Conservation (phyloP, 2,113 vertebrate genomes). For the Pseudorasbora parva region DNA sequence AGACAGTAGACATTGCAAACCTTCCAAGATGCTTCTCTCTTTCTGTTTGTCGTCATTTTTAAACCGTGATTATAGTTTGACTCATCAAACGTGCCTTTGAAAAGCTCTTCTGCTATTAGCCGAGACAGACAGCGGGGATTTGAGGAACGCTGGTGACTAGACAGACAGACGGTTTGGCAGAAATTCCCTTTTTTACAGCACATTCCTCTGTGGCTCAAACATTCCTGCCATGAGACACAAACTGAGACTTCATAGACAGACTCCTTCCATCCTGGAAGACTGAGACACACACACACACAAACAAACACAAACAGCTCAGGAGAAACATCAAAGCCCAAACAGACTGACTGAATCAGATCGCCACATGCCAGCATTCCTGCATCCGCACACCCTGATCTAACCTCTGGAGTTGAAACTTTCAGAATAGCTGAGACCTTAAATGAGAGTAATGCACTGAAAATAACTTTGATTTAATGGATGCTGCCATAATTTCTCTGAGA, state of each 20-base stretch:
- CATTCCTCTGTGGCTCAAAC: conserved; percentile 43
- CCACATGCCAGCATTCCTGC: not conserved
- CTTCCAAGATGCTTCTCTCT: not conserved
- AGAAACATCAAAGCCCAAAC: conserved; percentile 19
- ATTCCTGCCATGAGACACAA: conserved; percentile 31
- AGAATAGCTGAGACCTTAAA: not conserved
- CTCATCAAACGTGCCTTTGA: conserved; percentile 14
- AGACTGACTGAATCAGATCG: conserved; percentile 9
- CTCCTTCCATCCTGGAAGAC: not conserved
- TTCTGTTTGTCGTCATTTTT: not conserved
- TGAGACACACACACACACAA: conserved; percentile 21
- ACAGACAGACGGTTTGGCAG: conserved; percentile 24
- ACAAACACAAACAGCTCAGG: conserved; percentile 28
- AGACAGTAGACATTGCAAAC: not conserved
- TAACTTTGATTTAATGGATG: not conserved
- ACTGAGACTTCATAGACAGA: conserved; percentile 20
- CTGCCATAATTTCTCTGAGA: no score
- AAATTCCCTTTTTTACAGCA: conserved; percentile 43
- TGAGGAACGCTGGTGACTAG: not conserved
- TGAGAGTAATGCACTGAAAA: not conserved
- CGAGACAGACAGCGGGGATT: conserved; percentile 1
- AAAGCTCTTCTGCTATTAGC: conserved; percentile 7
- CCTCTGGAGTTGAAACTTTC: not conserved
- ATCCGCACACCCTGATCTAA: not conserved
- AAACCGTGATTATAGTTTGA: conserved; percentile 19